A percentile compares a stretch with the other conserved stretches of the same genome.
Conservation (phyloP, 2,888 invertebrate species). For the Norana najaformis region DNA sequence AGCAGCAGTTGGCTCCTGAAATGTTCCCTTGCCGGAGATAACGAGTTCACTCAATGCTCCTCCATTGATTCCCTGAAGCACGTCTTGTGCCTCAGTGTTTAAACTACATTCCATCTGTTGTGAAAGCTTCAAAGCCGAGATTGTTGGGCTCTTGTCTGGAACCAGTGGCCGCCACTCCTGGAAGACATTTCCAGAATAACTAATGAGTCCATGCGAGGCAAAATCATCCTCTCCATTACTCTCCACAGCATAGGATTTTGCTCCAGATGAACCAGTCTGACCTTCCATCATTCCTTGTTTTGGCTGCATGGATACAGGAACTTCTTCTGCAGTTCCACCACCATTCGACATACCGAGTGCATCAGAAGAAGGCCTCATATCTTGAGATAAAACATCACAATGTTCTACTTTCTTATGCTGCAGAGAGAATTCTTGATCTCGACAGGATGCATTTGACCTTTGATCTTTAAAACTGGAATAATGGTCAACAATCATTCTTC, state of each 20-base stretch:
- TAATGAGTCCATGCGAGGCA: conserved; percentile 2
- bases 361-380: too few species aligned
- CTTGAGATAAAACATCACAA: neutral
- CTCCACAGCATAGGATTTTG: neutral
- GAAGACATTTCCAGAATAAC: conserved; percentile 10
- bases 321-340: too few species aligned
- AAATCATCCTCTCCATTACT: neutral
- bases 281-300: neutral
- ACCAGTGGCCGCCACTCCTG: conserved; percentile 1
- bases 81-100: neutral
- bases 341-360: too few species aligned
- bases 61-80: neutral
- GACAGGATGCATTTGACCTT: neutral
- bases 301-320: neutral
- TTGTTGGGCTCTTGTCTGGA: neutral
- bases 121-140: neutral
- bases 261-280: neutral
- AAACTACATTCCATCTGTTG: too few species aligned
- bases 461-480: neutral
- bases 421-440: neutral
- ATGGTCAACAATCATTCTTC: neutral
- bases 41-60: neutral
- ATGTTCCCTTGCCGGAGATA: neutral
- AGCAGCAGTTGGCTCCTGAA: neutral
- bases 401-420: neutral